Evolutionary conservation across 2,113 vertebrate species (phyloP).

Genomic region (Anarhynchus alexandrinus): DNA sequence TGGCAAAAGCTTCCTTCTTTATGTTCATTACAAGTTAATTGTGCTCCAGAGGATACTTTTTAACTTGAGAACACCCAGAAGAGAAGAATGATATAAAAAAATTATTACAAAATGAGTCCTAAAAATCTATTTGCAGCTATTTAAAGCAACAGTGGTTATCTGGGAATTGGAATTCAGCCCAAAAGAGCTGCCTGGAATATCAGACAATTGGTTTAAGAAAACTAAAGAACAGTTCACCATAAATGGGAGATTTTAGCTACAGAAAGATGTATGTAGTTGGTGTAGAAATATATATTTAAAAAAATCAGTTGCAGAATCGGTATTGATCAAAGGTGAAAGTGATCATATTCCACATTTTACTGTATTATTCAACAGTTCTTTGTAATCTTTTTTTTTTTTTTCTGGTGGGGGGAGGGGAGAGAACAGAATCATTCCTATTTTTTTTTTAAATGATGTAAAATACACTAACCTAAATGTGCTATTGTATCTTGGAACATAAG

Average conservation of each 20-base stretch:
- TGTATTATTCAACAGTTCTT: background rate
- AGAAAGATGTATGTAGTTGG: background rate
- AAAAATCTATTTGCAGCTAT: conserved; percentile 1
- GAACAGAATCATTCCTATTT: background rate
- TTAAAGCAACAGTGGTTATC: background rate
- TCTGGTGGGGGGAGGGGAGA: rapidly evolving
- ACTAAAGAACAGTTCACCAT: background rate
- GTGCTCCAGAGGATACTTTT: background rate
- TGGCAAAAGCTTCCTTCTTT: background rate
- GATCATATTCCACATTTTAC: background rate
- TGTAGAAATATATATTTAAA: background rate
- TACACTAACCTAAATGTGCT: conserved; percentile 51
- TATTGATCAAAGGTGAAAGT: background rate
- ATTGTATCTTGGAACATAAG: conserved; percentile 65
- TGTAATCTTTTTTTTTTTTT: background rate
- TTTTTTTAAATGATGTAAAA: conserved; percentile 62
- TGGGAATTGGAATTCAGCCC: conserved; percentile 2
- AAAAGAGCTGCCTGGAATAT: background rate
- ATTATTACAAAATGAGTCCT: background rate
- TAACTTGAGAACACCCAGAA: background rate
- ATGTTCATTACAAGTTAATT: background rate
- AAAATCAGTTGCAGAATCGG: background rate
- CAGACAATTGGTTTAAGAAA: conserved; percentile 3
- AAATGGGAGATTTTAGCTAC: background rate
- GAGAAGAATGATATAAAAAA: background rate